Evolutionary conservation across 2,113 vertebrate genomes (phyloP), one percentile per base, ranked within the genome.

Genomic region (Phyllostomus discolor): DNA sequence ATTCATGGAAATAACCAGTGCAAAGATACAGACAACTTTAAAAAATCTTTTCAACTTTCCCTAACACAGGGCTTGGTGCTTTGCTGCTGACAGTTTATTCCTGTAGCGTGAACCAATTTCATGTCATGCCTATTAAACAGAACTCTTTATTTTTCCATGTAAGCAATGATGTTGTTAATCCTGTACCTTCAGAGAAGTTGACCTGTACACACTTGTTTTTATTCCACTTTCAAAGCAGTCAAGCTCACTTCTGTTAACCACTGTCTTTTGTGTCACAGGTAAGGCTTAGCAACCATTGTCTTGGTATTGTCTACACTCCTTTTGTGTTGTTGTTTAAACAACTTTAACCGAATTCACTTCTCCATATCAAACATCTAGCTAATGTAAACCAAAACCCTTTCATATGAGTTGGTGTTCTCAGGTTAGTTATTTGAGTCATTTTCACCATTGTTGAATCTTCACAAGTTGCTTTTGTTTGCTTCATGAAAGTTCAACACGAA

Each of bases 381-480:
- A 76, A 89, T 91, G 66, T 96, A 96, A 97, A n/a, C 92, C 88
- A 82, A 90, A 97, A 82, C 59, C 59, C 85, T 97, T 97, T 96
- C 72, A 92, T 88, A 72, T 91, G 87, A 93, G 62, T 95, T 94
- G 48, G 67, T 86, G 91, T 90, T 22, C 0, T 95, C 93, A 84
- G 86, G 87, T 98, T 97, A 95, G 92, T 93, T 88, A 87, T 98
- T 96, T 96, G 97, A 97, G 93, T 76, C 96, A 73, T 97, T 97
- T 95, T 79, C 54, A 92, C 96, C 93, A 78, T 98, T 97, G 95
- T 96, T 97, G 86, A 76, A 92, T 89, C 88, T 97, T 97, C 88
- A 76, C 95, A 91, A 50, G 81, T 98, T 97, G 92, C 94, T 94
- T 98, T 98, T 98, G 90, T 98, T 98, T 97, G 91, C 84, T 81